Conservation (phyloP, 2,888 invertebrate genomes). For the Brachypalpus laphriformis region DNA sequence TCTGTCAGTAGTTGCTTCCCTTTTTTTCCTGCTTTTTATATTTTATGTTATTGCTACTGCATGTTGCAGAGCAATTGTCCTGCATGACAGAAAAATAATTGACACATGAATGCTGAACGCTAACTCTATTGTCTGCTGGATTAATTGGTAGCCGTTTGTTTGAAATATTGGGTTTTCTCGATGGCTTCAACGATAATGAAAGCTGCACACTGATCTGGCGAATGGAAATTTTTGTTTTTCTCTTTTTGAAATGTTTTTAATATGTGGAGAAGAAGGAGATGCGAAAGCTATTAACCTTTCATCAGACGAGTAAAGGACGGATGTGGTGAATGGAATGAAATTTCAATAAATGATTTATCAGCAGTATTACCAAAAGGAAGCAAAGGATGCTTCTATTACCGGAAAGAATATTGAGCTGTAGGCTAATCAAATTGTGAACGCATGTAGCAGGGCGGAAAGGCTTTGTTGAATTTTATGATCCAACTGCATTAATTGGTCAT, state of each 20-base stretch:
- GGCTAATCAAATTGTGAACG: not conserved
- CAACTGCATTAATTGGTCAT: not conserved
- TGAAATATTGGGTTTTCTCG: constrained; percentile 53
- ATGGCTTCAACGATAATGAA: constrained; percentile 26
- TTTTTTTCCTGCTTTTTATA: not conserved
- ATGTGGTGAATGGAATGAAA: not conserved
- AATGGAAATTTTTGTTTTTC: not conserved
- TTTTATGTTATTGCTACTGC: not conserved
- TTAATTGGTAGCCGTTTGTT: constrained; percentile 66
- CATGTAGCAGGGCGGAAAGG: not conserved
- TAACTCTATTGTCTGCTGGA: constrained; percentile 60
- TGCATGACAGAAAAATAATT: constrained; percentile 64
- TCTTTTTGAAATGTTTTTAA: not conserved
- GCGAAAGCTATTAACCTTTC: constrained; percentile 8
- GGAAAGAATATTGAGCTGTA: not conserved
- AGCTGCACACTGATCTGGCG: not conserved
- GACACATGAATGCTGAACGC: constrained; percentile 64
- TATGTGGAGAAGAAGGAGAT: not conserved
- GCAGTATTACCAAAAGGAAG: not conserved
- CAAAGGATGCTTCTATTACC: not conserved
- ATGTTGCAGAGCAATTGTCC: constrained; percentile 29
- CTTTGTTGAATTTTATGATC: not conserved
- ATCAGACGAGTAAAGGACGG: not conserved
- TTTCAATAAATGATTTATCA: constrained; percentile 6
- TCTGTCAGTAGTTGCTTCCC: constrained; percentile 4